Evolutionary conservation across 2,797 vertebrate genomes (phyloP), one percentile per base, ranked within the genome.

Genomic region (Lateolabrax maculatus): DNA sequence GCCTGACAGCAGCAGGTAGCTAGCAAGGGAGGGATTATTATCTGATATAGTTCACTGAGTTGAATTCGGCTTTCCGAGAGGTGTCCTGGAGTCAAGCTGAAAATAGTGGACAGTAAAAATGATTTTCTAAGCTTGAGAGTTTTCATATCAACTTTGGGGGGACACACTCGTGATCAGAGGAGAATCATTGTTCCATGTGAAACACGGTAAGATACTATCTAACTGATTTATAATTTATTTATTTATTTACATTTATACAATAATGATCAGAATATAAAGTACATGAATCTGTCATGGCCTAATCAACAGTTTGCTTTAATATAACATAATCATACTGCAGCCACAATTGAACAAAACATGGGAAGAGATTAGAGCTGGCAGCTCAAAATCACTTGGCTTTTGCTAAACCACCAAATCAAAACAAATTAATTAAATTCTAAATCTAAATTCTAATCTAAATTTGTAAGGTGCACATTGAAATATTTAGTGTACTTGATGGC

Each of bases 41-140:
- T 87, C 82, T 78, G 80, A 85, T 87, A 83, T 73, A 88, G 77
- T 77, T 89, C 80, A 71, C 73, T 77, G 87, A 75, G 83, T 89
- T 85, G 83, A 85, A 87, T 89, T 90, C 66, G 71, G 77, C 66
- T 79, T 83, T 81, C 75, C 44, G 75, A 83, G 72, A 65, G 61
- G 81, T 79, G 70, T 83, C 77, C 56, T 68, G 79, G 52, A 72
- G 70, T 85, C 71, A 79, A 48, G 57, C 56, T 77, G 72, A 85
- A 73, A 84, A 80, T 51, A 75, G 61, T 81, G 85, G 72, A 79
- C 51, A 77, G 77, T 68, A 74, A 87, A 85, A 89, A 75, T 84
- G 37, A 72, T 84, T 84, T 85, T 90, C 79, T 62, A 70, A 60
- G 71, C 57, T 80, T 41, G 25, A 77, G 73, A 68, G 68, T 85